Evolutionary conservation across 2,797 vertebrate species (phyloP), one percentile per base, ranked within the genome.

Genomic region (Hemitrygon akajei): DNA sequence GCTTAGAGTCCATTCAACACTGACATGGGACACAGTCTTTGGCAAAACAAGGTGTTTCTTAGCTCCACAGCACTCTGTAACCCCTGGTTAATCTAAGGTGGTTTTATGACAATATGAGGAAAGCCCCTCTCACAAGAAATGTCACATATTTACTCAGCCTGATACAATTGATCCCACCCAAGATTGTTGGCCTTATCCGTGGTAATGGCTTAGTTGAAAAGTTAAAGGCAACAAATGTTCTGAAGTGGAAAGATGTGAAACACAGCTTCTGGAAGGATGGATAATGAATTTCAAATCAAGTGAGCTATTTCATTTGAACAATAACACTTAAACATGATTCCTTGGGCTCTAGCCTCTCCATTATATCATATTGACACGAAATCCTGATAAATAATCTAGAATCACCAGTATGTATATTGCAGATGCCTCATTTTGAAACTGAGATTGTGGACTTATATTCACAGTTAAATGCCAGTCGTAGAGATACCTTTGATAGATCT

Each of bases 381-480:
- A 22, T 25, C 18, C 71, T 73, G 18, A 73, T 20, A 27, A 2
- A 6, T 20, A 73, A 6, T 73, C 47, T 25, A 73, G 71, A 73
- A 73, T 73, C 20, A 22, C 22, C 22, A 3, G 22, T 73, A 3
- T 20, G 5, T 25, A 25, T 18, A 73, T 73, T 73, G 0, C 6
- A 73, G 22, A 73, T 25, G n/a, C 86, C 34, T 89, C 60, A 89
- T 3, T 89, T 89, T 89, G 60, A 89, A 89, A 63, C 58, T 66
- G 84, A 34, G 27, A 5, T 6, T 63, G 58, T 16, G 30, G 84
- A 60, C 18, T 34, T 30, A 3, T 63, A 30, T 20, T 63, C 47
- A 84, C 3, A 9, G 56, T 86, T 86, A 60, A 60, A 58, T 58
- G 16, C 9, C 7, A 69, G 60, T 69, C 7, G 16, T 89, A 37